Evolutionary conservation across 1,140 invertebrate species (phyloP), one percentile per base, ranked within the genome.

Genomic region (Homarus americanus): DNA sequence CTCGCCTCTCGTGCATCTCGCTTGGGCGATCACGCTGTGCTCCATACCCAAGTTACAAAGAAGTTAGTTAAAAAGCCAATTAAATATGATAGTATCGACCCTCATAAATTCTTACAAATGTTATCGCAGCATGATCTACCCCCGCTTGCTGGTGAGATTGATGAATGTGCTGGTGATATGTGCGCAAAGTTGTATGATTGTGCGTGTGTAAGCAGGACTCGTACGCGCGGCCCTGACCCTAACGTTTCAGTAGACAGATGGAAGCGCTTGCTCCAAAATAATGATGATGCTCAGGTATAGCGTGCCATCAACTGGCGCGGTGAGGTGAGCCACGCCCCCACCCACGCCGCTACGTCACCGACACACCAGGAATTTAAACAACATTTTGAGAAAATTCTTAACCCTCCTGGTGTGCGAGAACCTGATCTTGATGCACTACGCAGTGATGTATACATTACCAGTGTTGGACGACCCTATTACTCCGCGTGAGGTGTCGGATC

Each of bases 231-330:
- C 66, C 66, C 66, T 69, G 20, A 24, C 24, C 66, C 32, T 24
- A 24, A 24, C 66, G 66, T 32, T 3, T 32, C 66, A 5, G 32
- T 32, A 24, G 28, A 78, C 38, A 15, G 75, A 40, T 34, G 75
- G 75, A 9, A 78, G 32, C 38, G 5, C 32, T 78, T 9, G 66
- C 75, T 78, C 20, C 15, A 78, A 38, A 32, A 78, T 38, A 78
- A 78, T 40, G 75, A 78, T 40, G 32, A 78, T 24, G 75, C 75
- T 38, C 38, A 24, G 38, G 32, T 78, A 78, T 78, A 32, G 75
- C 75, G 9, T 5, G 75, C 75, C 20, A 78, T 78, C 20, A 78
- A 40, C 32, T 78, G 75, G 75, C 75, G 38, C 38, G 38, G 75
- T 78, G 75, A 34, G 38, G 75, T 78, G 75, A 78, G 32, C 32